Percentiles rank a stretch among this genome's conserved stretches.
Evolutionary conservation across 2,888 invertebrate species (phyloP).

Genomic region (Tetragonisca angustula): DNA sequence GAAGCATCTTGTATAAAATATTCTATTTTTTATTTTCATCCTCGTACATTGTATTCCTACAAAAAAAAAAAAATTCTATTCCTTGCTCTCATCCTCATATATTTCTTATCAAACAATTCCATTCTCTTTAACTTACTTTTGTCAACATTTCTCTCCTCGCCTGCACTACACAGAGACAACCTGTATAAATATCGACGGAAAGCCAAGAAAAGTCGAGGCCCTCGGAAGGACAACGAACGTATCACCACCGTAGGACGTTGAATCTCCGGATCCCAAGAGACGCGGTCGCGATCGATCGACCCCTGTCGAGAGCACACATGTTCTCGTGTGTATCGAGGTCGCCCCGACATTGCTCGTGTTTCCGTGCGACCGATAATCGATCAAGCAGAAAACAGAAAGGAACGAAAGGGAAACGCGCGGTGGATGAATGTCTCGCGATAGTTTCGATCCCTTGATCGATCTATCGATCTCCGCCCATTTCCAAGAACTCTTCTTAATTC

Average conservation of each 20-base stretch:
- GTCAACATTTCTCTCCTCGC: too few relatives aligned
- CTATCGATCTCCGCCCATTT: too few relatives aligned
- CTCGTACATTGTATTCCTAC: too few relatives aligned
- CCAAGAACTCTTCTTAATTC: too few relatives aligned
- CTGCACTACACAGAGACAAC: too few relatives aligned
- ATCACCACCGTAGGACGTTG: conserved; percentile 8
- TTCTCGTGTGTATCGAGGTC: conserved; percentile 12
- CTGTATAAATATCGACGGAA: conserved; percentile 14
- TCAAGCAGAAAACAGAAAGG: background rate
- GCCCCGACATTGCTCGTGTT: conserved; percentile 16
- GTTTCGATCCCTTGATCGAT: background rate
- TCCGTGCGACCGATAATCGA: conserved; percentile 2
- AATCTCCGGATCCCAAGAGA: conserved; percentile 1
- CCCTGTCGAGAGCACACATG: background rate
- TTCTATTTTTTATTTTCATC: too few relatives aligned
- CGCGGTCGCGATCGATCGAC: conserved; percentile 32
- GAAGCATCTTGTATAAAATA: too few relatives aligned
- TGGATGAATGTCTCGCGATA: too few relatives aligned
- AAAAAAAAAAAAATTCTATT: too few relatives aligned
- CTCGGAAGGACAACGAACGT: conserved; percentile 13
- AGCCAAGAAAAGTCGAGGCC: background rate
- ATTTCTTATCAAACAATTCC: too few relatives aligned
- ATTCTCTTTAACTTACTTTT: too few relatives aligned
- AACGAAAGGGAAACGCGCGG: background rate
- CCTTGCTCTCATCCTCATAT: too few relatives aligned